phyloP scores from a whole-genome alignment of 2,797 vertebrate genomes.

The Coreius guichenoti region DNA sequence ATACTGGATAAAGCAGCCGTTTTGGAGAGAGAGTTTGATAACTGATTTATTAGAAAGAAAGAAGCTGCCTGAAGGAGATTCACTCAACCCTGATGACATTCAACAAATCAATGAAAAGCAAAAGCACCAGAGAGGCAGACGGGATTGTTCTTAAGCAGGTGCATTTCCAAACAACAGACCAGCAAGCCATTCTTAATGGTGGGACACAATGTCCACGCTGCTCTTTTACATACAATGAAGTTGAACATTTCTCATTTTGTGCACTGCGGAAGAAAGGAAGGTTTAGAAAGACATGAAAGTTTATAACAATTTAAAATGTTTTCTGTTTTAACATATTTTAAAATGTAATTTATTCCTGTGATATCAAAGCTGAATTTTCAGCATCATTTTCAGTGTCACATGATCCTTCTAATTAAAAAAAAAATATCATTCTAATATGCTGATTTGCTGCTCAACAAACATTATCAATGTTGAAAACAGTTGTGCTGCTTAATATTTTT shows the following conservation, averaged over 20 bases:
- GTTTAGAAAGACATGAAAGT: background rate
- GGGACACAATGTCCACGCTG: background rate
- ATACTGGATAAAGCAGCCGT: background rate
- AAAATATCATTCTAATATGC: background rate
- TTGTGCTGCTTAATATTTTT: background rate
- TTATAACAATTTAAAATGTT: background rate
- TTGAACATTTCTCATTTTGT: background rate
- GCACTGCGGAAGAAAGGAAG: background rate
- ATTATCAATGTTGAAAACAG: background rate
- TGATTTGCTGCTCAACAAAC: background rate
- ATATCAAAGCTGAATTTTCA: background rate
- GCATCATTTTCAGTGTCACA: background rate
- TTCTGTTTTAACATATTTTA: background rate
- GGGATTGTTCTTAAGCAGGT: conserved; percentile 3
- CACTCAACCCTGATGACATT: conserved; percentile 49
- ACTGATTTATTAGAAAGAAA: background rate
- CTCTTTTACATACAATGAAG: background rate
- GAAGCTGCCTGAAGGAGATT: background rate
- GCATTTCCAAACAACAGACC: background rate
- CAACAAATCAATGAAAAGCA: conserved; percentile 45
- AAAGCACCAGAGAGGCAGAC: background rate
- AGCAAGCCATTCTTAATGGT: background rate
- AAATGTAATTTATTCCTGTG: background rate
- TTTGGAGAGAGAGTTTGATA: background rate
- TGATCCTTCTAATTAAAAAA: background rate